Base-by-base conservation (phyloP, 2,113 vertebrate species). In the Pholis gunnellus region DNA sequence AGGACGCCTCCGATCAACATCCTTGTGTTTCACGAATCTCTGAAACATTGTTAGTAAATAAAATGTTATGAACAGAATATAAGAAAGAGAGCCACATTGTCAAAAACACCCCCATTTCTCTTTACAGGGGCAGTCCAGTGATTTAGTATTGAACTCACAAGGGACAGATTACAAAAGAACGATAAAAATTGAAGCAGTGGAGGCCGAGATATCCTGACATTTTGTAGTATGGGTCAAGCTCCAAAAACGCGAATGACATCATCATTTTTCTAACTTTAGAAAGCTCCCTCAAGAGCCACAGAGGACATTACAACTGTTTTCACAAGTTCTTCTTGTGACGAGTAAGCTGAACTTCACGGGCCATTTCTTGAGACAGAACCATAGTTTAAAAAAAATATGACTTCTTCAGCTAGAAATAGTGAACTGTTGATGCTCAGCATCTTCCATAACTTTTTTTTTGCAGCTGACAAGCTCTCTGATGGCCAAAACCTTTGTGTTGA, bases 401-500 rank as follows among this genome's bases (percentile, higher is more conserved):
- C 9, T 6, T 31, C 40, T 52, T 75, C 29, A n/a, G n/a, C 64
- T 44, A 15, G 31, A 69, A 63, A 63, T n/a, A 29, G 15, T 14
- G 11, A 74, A 29, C 17, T 72, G 25, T 61, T 52, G 44, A 40
- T 57, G 48, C 38, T 65, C 46, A 65, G 14, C 22, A 40, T 61
- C 31, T 52, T 71, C 54, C 56, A 63, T 4, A 46, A 36, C 15
- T 40, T 20, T 9, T 27, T 59, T 68, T 64, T 59, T 52, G 52
- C 36, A 72, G 27, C 66, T 78, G 50, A 67, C 69, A 75, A 64
- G 50, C 48, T 42, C 44, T 0, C 14, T 65, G 56, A 72, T 61
- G 67, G n/a, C 48, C 8, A 34, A 2, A 22, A 59, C 57, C 52
- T 75, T 68, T 20, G 68, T 42, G 42, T 54, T 79, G 69, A 71